phyloP scores from a whole-genome alignment of 2,797 vertebrate genomes.

The Semaprochilodus insignis region DNA sequence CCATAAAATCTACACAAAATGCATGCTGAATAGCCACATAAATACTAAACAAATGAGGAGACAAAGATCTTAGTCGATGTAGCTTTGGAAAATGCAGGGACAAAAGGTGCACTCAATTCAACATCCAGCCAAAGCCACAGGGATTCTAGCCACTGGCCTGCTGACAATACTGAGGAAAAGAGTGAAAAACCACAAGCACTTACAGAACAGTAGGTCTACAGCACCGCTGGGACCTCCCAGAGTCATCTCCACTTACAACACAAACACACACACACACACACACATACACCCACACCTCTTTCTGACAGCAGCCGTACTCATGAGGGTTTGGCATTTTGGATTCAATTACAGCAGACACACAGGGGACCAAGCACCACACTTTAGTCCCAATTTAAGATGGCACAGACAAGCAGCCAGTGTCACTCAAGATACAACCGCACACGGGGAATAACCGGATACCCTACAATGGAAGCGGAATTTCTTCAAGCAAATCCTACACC shows the following conservation, averaged over 20 bases:
- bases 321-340: slow-evolving; percentile 44
- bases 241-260: slow-evolving; percentile 46
- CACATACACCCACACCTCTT: slow-evolving; percentile 15
- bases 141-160: slow-evolving; percentile 2
- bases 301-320: slow-evolving; percentile 44
- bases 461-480: neutral
- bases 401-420: slow-evolving; percentile 34
- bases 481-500: neutral
- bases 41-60: neutral
- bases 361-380: slow-evolving; percentile 39
- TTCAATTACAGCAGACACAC: slow-evolving; percentile 42
- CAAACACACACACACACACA: slow-evolving; percentile 36
- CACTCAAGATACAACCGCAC: slow-evolving; percentile 31
- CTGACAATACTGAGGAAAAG: slow-evolving; percentile 21
- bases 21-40: neutral
- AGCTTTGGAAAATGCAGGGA: slow-evolving; percentile 2
- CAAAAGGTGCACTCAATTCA: slow-evolving; percentile 23
- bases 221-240: slow-evolving; percentile 47
- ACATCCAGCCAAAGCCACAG: slow-evolving; percentile 27
- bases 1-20: neutral
- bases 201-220: slow-evolving; percentile 39
- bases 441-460: slow-evolving; percentile 6
- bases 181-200: slow-evolving; percentile 41
- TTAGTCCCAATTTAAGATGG: slow-evolving; percentile 48
- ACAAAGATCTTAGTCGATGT: slow-evolving; percentile 13